Conservation (phyloP, 2,797 vertebrate genomes). For the Hyperoplus immaculatus region DNA sequence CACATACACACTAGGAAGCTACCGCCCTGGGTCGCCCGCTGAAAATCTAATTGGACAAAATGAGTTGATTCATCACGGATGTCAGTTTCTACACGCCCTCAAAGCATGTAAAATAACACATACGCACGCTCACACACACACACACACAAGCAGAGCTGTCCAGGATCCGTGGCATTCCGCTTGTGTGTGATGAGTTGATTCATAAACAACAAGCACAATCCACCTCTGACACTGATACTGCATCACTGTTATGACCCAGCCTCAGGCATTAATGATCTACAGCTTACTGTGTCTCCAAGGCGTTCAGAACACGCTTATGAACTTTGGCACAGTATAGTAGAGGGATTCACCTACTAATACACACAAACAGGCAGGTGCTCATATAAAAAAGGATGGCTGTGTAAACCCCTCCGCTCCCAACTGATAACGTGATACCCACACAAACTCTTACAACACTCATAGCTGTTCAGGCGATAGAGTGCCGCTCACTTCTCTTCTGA, state of each 20-base stretch:
- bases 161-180: conserved; percentile 25
- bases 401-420: conserved; percentile 46
- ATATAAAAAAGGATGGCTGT: conserved; percentile 17
- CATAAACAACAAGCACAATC: conserved; percentile 12
- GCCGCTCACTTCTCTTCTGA: conserved; percentile 78
- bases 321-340: background rate
- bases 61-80: conserved; percentile 58
- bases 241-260: conserved; percentile 11
- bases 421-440: conserved; percentile 61
- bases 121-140: background rate
- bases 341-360: conserved; percentile 20
- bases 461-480: conserved; percentile 73
- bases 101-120: background rate
- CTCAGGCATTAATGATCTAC: background rate
- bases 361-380: conserved; percentile 17
- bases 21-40: conserved; percentile 30
- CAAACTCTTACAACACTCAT: conserved; percentile 41
- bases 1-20: conserved; percentile 15
- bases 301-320: background rate
- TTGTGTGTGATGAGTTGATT: conserved; percentile 30
- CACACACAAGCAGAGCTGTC: background rate
- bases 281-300: conserved; percentile 17
- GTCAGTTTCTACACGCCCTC: conserved; percentile 30
- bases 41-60: conserved; percentile 63
- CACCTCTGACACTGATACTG: conserved; percentile 24